Conservation (phyloP, 2,888 invertebrate species). For the Pyralis farinalis region DNA sequence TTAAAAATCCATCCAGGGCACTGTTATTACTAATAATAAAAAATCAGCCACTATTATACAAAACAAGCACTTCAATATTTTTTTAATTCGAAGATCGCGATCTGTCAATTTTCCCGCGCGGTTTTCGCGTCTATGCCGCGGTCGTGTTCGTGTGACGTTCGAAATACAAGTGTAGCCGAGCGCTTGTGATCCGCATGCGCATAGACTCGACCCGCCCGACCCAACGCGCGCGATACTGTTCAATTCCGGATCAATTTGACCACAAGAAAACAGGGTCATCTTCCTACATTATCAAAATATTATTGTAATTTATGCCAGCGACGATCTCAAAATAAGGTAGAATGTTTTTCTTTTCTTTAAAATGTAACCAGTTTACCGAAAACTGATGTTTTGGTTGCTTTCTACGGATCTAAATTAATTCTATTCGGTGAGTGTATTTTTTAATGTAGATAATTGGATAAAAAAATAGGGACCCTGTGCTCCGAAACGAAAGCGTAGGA, state of each 20-base stretch:
- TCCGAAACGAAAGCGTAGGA: no score
- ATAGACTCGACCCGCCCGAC: slow-evolving; percentile 10
- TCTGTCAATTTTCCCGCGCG: slow-evolving; percentile 21
- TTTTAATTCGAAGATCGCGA: slow-evolving; percentile 4
- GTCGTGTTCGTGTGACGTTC: slow-evolving; percentile 18
- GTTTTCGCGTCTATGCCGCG: slow-evolving; percentile 15
- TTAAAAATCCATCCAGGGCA: slow-evolving; percentile 4
- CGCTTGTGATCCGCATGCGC: slow-evolving; percentile 14
- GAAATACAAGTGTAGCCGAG: slow-evolving; percentile 20
- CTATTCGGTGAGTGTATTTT: no score
- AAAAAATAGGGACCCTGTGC: no score
- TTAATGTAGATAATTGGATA: no score
- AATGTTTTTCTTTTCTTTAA: background rate
- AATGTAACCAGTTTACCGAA: slow-evolving; percentile 1
- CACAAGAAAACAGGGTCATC: slow-evolving; percentile 22
- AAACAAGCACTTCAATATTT: slow-evolving; percentile 13
- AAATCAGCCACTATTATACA: slow-evolving; percentile 1
- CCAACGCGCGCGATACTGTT: slow-evolving; percentile 19
- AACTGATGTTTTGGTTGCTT: background rate
- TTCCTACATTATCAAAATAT: slow-evolving; percentile 21
- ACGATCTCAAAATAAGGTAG: slow-evolving; percentile 5
- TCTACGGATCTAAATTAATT: no score
- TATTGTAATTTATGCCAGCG: slow-evolving; percentile 18
- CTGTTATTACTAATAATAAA: background rate
- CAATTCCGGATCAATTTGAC: slow-evolving; percentile 20